phyloP scores from a whole-genome alignment of 1,140 invertebrate genomes.

The Micrasema minimum region DNA sequence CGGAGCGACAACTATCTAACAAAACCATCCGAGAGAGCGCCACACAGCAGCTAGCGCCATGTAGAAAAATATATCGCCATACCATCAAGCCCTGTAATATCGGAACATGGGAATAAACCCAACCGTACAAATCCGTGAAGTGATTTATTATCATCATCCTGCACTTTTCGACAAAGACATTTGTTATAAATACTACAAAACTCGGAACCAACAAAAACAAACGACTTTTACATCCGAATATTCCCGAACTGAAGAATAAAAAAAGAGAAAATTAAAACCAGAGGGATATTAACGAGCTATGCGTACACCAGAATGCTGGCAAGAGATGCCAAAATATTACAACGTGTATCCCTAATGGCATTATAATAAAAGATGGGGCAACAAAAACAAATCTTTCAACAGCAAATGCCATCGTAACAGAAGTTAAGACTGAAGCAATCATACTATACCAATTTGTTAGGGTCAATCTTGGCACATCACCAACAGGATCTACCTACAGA shows the following conservation, averaged over 20 bases:
- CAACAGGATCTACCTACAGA: slow-evolving; percentile 22
- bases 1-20: too few species aligned
- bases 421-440: slow-evolving; percentile 44
- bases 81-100: too few species aligned
- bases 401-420: slow-evolving; percentile 42
- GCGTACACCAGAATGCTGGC: slow-evolving; percentile 9
- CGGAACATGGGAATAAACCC: too few species aligned
- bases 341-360: slow-evolving; percentile 33
- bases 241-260: background rate
- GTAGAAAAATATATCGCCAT: too few species aligned
- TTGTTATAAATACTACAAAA: background rate
- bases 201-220: background rate
- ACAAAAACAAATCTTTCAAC: slow-evolving; percentile 46
- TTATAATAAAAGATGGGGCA: slow-evolving; percentile 35
- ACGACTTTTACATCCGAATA: background rate
- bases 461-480: slow-evolving; percentile 40
- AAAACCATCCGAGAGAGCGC: too few species aligned
- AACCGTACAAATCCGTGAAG: too few species aligned
- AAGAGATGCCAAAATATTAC: slow-evolving; percentile 36
- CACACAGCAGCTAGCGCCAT: too few species aligned
- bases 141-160: too few species aligned
- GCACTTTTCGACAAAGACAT: too few species aligned
- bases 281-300: background rate
- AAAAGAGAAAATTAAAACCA: background rate
- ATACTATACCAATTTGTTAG: slow-evolving; percentile 48